phyloP scores from a whole-genome alignment of 1,140 invertebrate species.

The Brachionus calyciflorus region DNA sequence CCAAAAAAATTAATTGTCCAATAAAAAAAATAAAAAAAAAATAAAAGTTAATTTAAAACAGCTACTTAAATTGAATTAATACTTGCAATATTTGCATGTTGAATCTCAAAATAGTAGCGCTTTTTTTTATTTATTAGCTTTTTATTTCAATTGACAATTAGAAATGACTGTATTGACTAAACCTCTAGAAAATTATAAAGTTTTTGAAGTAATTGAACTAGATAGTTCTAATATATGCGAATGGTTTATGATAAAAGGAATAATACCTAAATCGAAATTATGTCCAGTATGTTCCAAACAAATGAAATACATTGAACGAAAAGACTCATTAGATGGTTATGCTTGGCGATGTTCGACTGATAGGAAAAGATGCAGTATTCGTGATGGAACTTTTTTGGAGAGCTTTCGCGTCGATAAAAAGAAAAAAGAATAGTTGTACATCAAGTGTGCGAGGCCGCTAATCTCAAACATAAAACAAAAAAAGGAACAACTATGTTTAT shows the following conservation, averaged over 20 bases:
- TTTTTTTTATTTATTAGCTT: not conserved
- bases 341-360: not conserved
- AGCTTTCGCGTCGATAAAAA: not conserved
- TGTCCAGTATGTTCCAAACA: not conserved
- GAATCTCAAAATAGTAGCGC: not conserved
- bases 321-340: not conserved
- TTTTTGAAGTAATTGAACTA: not conserved
- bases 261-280: conserved; percentile 9
- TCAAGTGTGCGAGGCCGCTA: not conserved
- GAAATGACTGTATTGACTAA: not conserved
- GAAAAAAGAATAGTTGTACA: not conserved
- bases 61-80: too few relatives aligned
- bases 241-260: not conserved
- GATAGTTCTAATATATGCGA: not conserved
- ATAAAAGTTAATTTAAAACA: too few relatives aligned
- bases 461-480: too few relatives aligned
- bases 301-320: conserved; percentile 7
- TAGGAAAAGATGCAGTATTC: not conserved
- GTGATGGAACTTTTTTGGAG: not conserved
- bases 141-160: not conserved
- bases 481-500: too few relatives aligned
- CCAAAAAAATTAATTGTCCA: too few relatives aligned
- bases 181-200: not conserved
- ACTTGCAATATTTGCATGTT: not conserved
- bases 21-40: too few relatives aligned